phyloP scores from a whole-genome alignment of 2,113 vertebrate species.

The Centropristis striata region DNA sequence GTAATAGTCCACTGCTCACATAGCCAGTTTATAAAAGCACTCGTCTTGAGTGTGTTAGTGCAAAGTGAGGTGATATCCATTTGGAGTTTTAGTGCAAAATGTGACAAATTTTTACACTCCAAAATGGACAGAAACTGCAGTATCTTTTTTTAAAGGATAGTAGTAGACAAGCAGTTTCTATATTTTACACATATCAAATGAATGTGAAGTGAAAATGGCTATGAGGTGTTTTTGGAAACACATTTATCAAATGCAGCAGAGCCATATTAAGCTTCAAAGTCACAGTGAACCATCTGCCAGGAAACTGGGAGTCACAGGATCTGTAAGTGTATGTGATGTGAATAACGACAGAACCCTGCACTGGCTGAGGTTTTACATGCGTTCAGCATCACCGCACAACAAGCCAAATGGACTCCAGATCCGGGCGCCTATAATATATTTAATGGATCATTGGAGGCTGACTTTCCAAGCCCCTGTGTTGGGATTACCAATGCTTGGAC shows the following conservation, averaged over 20 bases:
- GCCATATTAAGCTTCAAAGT: constrained; percentile 57
- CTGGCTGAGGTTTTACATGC: constrained; percentile 64
- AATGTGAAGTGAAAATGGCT: constrained; percentile 5
- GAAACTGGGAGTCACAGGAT: constrained; percentile 73
- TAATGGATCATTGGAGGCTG: constrained; percentile 71
- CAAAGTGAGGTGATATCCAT: constrained; percentile 9
- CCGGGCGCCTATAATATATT: constrained; percentile 65
- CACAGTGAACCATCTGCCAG: constrained; percentile 61
- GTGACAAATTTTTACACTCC: not conserved
- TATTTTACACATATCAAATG: constrained; percentile 7
- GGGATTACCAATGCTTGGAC: constrained; percentile 67
- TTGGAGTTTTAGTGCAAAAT: not conserved
- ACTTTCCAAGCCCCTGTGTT: constrained; percentile 62
- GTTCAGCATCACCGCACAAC: constrained; percentile 73
- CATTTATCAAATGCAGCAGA: constrained; percentile 35
- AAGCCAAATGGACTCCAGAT: constrained; percentile 76
- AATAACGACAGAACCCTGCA: constrained; percentile 64
- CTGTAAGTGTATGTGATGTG: constrained; percentile 65
- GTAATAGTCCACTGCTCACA: constrained; percentile 25
- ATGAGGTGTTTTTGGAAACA: constrained; percentile 14
- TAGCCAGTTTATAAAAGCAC: constrained; percentile 20
- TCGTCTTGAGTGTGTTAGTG: constrained; percentile 2
- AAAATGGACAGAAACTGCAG: not conserved
- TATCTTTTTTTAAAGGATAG: not conserved
- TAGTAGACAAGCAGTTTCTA: not conserved